phyloP scores from a whole-genome alignment of 2,888 invertebrate species.

The Suillia variegata region DNA sequence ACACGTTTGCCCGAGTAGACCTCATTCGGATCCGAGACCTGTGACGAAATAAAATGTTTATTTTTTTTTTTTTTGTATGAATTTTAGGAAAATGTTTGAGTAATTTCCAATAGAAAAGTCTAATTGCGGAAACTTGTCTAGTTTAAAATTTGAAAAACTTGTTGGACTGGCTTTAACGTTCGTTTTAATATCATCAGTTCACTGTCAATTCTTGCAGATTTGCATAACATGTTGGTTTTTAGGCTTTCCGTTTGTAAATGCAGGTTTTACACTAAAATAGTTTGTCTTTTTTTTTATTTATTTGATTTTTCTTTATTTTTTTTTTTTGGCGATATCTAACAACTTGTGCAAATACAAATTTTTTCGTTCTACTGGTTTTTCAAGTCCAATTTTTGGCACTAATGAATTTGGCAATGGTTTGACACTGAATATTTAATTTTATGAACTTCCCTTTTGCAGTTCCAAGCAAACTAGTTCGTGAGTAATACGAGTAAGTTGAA shows the following conservation, averaged over 20 bases:
- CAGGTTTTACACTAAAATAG: slow-evolving; percentile 19
- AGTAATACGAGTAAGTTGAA: slow-evolving; percentile 57
- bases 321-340: slow-evolving; percentile 33
- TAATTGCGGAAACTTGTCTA: neutral
- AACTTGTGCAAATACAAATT: slow-evolving; percentile 47
- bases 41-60: slow-evolving; percentile 22
- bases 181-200: slow-evolving; percentile 13
- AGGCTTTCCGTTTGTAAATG: slow-evolving; percentile 30
- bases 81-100: slow-evolving; percentile 11
- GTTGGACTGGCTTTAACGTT: slow-evolving; percentile 11
- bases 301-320: too few relatives aligned
- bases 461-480: slow-evolving; percentile 28
- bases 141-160: neutral
- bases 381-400: slow-evolving; percentile 50
- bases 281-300: slow-evolving; percentile 22
- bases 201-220: slow-evolving; percentile 12
- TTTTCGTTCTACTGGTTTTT: slow-evolving; percentile 47
- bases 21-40: slow-evolving; percentile 85
- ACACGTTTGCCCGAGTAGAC: slow-evolving; percentile 89
- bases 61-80: neutral
- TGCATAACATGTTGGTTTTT: slow-evolving; percentile 30
- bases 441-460: slow-evolving; percentile 29
- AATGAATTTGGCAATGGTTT: slow-evolving; percentile 53
- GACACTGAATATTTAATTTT: slow-evolving; percentile 58
- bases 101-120: neutral